These are phyloP conservation scores for Pantherophis vulpinus DNA, from an alignment of 2,797 vertebrate genomes.

Conservation along the genomic window DNA sequence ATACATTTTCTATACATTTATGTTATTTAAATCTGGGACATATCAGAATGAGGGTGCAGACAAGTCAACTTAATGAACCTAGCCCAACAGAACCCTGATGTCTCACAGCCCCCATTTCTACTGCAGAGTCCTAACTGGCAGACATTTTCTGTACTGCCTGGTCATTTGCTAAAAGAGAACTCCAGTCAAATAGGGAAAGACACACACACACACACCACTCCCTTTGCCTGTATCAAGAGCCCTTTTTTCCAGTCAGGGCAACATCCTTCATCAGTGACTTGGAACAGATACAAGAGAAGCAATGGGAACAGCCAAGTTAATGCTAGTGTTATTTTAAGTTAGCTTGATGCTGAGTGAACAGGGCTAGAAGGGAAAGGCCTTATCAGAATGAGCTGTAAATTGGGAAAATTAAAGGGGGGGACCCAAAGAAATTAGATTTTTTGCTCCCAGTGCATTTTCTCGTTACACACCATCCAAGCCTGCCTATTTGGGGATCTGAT, in stretches of 20 bases:
- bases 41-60: not conserved
- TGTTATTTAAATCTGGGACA: not conserved
- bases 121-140: not conserved
- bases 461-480: not conserved
- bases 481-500: not conserved
- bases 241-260: not conserved
- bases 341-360: not conserved
- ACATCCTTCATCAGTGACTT: not conserved
- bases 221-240: not conserved
- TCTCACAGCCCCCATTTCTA: not conserved
- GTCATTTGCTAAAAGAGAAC: not conserved
- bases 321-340: not conserved
- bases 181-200: not conserved
- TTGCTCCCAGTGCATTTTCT: not conserved
- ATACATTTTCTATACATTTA: not conserved
- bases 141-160: not conserved
- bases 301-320: not conserved
- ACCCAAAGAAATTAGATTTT: not conserved
- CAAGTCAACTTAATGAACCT: not conserved
- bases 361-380: not conserved
- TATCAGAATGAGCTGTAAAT: not conserved
- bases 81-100: not conserved
- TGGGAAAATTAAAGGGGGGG: not conserved
- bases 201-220: not conserved
- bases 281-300: not conserved